phyloP scores from a whole-genome alignment of 2,797 vertebrate species.

The Micropoecilia bifurca region DNA sequence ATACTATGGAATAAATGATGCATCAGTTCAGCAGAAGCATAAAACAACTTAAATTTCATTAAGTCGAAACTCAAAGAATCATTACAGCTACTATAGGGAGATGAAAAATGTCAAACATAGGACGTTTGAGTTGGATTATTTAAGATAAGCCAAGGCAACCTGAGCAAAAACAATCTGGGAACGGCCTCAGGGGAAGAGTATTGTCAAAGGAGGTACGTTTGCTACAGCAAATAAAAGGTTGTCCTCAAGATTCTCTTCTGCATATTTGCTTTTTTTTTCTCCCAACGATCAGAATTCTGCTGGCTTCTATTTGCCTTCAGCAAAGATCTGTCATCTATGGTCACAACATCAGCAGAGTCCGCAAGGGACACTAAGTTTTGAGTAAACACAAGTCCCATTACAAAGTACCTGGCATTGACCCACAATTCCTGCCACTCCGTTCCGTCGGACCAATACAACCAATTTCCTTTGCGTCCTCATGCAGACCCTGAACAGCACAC shows the following conservation, averaged over 20 bases:
- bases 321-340: constrained; percentile 21
- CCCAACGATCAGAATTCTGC: neutral
- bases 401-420: constrained; percentile 31
- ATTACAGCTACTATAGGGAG: neutral
- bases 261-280: constrained; percentile 12
- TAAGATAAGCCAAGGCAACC: neutral
- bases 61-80: neutral
- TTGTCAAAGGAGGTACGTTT: constrained; percentile 23
- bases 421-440: constrained; percentile 24
- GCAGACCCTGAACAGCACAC: neutral
- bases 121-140: neutral
- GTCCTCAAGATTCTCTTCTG: constrained; percentile 26
- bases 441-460: constrained; percentile 11
- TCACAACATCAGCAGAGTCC: constrained; percentile 18
- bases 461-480: constrained; percentile 3
- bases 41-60: neutral
- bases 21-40: constrained; percentile 5
- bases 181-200: constrained; percentile 8
- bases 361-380: constrained; percentile 30
- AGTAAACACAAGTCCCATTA: constrained; percentile 34
- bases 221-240: constrained; percentile 27
- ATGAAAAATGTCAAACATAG: neutral
- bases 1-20: constrained; percentile 5
- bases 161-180: neutral
- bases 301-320: constrained; percentile 16